Evolutionary conservation across 2,888 invertebrate genomes (phyloP).

Genomic region (Zhuqinia jingwanae): DNA sequence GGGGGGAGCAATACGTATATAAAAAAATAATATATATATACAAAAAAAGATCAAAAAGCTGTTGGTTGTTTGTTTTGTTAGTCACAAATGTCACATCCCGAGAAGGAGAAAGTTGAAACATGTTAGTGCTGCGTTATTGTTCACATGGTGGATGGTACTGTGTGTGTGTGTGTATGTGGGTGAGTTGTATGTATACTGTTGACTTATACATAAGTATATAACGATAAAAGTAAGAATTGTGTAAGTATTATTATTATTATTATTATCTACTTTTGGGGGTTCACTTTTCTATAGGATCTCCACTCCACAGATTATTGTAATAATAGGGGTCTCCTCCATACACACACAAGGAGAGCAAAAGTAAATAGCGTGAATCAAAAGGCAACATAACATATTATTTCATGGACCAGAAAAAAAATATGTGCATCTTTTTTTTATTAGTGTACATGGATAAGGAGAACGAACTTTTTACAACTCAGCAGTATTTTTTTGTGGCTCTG

Average conservation of each 20-base stretch:
- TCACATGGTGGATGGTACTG: neutral
- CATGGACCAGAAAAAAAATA: neutral
- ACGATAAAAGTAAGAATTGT: neutral
- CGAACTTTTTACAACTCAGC: slow-evolving; percentile 27
- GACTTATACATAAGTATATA: neutral
- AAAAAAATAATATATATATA: too few species aligned
- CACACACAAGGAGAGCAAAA: slow-evolving; percentile 11
- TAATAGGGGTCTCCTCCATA: slow-evolving; percentile 42
- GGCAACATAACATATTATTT: slow-evolving; percentile 35
- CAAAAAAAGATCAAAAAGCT: slow-evolving; percentile 36
- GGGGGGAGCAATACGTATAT: slow-evolving; percentile 32
- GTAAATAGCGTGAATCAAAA: slow-evolving; percentile 41
- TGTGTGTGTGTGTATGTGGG: too few species aligned
- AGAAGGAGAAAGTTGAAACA: slow-evolving; percentile 23
- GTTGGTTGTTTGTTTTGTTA: slow-evolving; percentile 60
- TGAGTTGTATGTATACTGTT: too few species aligned
- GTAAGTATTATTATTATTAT: slow-evolving; percentile 14
- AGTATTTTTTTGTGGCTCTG: slow-evolving; percentile 7
- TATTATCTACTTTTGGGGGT: slow-evolving; percentile 3
- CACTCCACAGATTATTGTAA: slow-evolving; percentile 17
- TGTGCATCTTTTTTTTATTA: slow-evolving; percentile 15
- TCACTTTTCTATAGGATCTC: neutral
- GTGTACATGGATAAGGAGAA: slow-evolving; percentile 28
- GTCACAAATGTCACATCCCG: neutral
- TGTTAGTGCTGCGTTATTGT: slow-evolving; percentile 9